Evolutionary conservation across 2,113 vertebrate genomes (phyloP), one percentile per base, ranked within the genome.

Genomic region (Rhynchomys soricoides): DNA sequence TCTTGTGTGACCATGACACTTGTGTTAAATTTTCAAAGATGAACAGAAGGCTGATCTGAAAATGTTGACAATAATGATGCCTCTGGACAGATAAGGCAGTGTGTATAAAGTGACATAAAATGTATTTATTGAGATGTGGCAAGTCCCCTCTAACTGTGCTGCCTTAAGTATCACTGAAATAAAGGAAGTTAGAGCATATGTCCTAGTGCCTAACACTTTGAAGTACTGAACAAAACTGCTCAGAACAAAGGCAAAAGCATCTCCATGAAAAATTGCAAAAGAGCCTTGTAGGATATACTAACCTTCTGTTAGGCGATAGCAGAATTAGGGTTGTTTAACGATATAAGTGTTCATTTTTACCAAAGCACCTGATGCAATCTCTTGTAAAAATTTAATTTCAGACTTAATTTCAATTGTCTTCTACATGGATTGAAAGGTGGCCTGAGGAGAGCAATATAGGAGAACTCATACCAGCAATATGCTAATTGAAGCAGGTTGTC

Each of bases 371-470:
- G 37, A 86, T 94, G 66, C 0, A 1, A 11, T 94, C 68, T 93
- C 86, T 59, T 96, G 43, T 74, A 97, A 97, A 97, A 96, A 90
- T 64, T 96, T 92, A 97, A 95, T 96, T 96, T 73, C 78, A 90
- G 73, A 75, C 43, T 96, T 96, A 91, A 97, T 94, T 96, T 78
- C 87, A 95, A 0, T 89, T 93, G 78, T 94, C 93, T 96, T 94
- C 73, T 78, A 85, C 45, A 1, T 92, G 83, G 83, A 92, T 97
- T 96, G 82, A 87, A 94, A 95, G 48, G 48, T 94, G 68, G 73
- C 55, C 16, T 22, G 83, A 95, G 75, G 83, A 96, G 22, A 94
- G n/a, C 74, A 81, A 64, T 88, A 62, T 34, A 90, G 85, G 43
- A 86, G 93, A 91, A 55, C 48, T 83, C 79, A 96, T 6, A 86